A percentile compares a stretch with the other conserved stretches of the same genome.
Evolutionary conservation across 2,888 invertebrate genomes (phyloP).

Genomic region (Diarsia brunnea): DNA sequence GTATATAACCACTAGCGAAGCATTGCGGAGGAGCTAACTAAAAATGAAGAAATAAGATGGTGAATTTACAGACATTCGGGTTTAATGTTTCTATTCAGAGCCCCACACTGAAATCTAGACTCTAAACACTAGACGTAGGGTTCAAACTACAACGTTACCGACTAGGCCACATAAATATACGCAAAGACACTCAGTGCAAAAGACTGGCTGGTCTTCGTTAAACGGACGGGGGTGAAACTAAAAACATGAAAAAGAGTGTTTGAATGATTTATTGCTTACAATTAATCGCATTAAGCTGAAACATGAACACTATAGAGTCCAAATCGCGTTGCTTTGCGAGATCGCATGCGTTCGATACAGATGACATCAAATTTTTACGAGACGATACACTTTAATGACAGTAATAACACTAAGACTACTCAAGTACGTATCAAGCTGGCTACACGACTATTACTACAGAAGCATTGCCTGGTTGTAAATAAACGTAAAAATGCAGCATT

Average conservation of each 20-base stretch:
- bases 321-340: slow-evolving; percentile 73
- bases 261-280: slow-evolving; percentile 65
- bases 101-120: slow-evolving; percentile 71
- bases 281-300: slow-evolving; percentile 61
- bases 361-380: slow-evolving; percentile 74
- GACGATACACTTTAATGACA: slow-evolving; percentile 71
- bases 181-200: slow-evolving; percentile 71
- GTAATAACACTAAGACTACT: slow-evolving; percentile 60
- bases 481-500: slow-evolving; percentile 82
- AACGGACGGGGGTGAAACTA: slow-evolving; percentile 71
- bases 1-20: slow-evolving; percentile 81
- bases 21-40: slow-evolving; percentile 87
- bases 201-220: slow-evolving; percentile 68
- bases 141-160: slow-evolving; percentile 70
- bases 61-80: slow-evolving; percentile 88
- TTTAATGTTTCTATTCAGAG: slow-evolving; percentile 82
- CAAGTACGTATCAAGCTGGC: slow-evolving; percentile 61
- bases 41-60: slow-evolving; percentile 89
- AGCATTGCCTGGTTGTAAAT: slow-evolving; percentile 83
- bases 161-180: slow-evolving; percentile 77
- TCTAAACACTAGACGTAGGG: slow-evolving; percentile 74
- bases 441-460: slow-evolving; percentile 73
- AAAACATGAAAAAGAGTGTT: slow-evolving; percentile 67
- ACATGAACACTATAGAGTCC: slow-evolving; percentile 57
- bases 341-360: slow-evolving; percentile 80